Conservation (phyloP, 2,113 vertebrate genomes). For the Salvelinus alpinus region DNA sequence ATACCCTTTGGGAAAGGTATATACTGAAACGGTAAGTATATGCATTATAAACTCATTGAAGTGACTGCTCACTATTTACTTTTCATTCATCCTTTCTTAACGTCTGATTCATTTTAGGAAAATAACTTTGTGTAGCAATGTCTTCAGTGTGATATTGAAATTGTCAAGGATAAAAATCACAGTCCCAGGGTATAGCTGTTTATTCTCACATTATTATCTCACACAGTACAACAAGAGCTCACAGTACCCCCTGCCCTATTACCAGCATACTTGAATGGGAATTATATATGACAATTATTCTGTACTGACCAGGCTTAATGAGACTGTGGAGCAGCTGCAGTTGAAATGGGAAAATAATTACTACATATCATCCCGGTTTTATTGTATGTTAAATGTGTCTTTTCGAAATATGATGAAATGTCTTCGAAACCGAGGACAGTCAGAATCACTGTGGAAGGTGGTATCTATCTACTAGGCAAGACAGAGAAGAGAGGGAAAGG, state of each 20-base stretch:
- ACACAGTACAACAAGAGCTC: neutral
- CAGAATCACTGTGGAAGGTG: neutral
- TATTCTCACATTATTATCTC: no score
- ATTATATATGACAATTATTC: neutral
- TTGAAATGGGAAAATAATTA: neutral
- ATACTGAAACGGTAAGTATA: neutral
- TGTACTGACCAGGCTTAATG: neutral
- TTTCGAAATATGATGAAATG: neutral
- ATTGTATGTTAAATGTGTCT: neutral
- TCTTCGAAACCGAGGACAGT: neutral
- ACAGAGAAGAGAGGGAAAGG: neutral
- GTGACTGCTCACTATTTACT: slow-evolving; percentile 10
- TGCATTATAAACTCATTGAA: slow-evolving; percentile 5
- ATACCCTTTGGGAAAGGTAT: neutral
- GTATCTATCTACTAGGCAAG: neutral
- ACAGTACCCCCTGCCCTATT: neutral
- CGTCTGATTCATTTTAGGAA: no score
- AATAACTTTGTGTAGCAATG: no score
- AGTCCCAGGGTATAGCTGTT: no score
- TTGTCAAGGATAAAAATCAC: no score
- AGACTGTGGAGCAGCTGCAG: neutral
- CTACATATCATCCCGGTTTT: neutral
- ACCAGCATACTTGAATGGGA: neutral
- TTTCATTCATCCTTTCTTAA: slow-evolving; percentile 15
- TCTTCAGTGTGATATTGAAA: no score